phyloP scores from a whole-genome alignment of 2,113 vertebrate species.

The Papio anubis region DNA sequence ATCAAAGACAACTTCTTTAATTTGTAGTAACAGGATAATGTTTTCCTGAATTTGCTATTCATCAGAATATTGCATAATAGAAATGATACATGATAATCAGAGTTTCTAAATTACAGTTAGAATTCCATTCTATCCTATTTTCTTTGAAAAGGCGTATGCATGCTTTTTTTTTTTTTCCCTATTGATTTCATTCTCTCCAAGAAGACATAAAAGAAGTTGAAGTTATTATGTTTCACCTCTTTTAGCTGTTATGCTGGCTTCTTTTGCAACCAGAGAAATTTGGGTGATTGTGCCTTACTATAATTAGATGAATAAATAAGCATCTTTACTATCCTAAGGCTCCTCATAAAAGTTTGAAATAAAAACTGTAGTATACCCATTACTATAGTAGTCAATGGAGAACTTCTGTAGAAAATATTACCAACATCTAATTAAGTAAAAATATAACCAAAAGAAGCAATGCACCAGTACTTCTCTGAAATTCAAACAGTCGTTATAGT shows the following conservation, averaged over 20 bases:
- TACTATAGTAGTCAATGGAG: neutral
- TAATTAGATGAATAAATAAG: constrained; percentile 56
- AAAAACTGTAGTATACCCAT: neutral
- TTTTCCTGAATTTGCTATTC: constrained; percentile 40
- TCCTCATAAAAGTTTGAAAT: constrained; percentile 46
- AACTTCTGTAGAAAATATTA: neutral
- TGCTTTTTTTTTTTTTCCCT: constrained; percentile 42
- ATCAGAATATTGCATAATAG: constrained; percentile 44
- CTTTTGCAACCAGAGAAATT: constrained; percentile 43
- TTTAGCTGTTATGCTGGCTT: constrained; percentile 56
- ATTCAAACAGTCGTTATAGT: neutral
- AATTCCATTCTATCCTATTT: constrained; percentile 66
- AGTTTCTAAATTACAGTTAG: constrained; percentile 39
- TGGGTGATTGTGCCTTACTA: constrained; percentile 40
- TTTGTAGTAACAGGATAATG: neutral
- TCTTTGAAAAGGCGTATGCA: neutral
- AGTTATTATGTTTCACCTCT: constrained; percentile 21
- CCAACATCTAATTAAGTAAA: constrained; percentile 51
- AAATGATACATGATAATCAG: constrained; percentile 25
- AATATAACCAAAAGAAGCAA: constrained; percentile 5
- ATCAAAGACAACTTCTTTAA: neutral
- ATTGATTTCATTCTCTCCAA: constrained; percentile 56
- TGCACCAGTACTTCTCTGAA: neutral
- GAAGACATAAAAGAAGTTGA: constrained; percentile 51
- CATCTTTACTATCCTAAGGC: neutral